These are phyloP conservation scores for Nasonia longicornis DNA, from an alignment of 1,140 invertebrate species.

Conservation along the genomic window DNA sequence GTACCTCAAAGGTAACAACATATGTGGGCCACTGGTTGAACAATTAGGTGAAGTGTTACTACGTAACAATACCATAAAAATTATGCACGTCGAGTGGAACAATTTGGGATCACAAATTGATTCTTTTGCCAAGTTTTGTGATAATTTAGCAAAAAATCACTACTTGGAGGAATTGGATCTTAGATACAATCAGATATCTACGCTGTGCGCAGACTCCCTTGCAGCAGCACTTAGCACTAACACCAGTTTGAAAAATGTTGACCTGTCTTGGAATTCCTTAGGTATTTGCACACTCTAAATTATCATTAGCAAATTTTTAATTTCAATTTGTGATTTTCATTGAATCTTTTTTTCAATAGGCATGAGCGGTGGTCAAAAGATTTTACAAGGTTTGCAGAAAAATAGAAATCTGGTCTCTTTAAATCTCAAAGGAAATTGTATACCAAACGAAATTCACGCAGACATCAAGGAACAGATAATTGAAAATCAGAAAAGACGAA, in stretches of 20 bases:
- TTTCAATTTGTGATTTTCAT: neutral
- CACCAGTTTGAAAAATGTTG: conserved; percentile 59
- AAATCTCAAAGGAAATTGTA: conserved; percentile 64
- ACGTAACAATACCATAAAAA: conserved; percentile 61
- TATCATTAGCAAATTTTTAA: neutral
- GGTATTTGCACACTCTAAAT: conserved; percentile 44
- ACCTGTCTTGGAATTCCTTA: conserved; percentile 67
- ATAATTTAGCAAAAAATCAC: conserved; percentile 61
- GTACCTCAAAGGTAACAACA: conserved; percentile 67
- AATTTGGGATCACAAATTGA: conserved; percentile 59
- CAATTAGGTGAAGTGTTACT: conserved; percentile 60
- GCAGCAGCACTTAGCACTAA: conserved; percentile 57
- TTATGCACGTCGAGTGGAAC: conserved; percentile 65
- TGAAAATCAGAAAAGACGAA: conserved; percentile 52
- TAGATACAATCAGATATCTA: conserved; percentile 65
- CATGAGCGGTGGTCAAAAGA: conserved; percentile 57
- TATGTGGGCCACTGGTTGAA: conserved; percentile 56
- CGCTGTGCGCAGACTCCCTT: conserved; percentile 57
- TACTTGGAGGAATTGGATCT: conserved; percentile 64
- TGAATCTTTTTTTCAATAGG: neutral
- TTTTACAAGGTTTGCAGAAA: conserved; percentile 58
- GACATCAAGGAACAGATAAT: conserved; percentile 55
- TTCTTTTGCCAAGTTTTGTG: conserved; percentile 63
- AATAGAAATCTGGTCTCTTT: conserved; percentile 59
- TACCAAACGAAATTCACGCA: conserved; percentile 62